phyloP scores from a whole-genome alignment of 2,113 vertebrate genomes.

The Peromyscus leucopus region DNA sequence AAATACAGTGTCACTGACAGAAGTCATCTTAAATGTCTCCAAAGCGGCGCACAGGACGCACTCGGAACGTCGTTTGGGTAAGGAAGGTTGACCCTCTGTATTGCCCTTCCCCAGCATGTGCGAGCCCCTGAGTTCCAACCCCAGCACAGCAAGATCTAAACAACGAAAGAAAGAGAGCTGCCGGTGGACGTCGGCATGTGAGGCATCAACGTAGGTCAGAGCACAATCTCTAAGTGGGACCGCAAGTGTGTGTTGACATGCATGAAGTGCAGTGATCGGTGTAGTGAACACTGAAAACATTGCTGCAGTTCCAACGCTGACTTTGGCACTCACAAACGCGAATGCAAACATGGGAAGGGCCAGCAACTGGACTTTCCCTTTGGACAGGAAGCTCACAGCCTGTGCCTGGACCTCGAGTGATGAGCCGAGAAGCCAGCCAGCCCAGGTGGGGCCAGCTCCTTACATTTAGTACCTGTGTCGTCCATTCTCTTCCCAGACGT shows the following conservation, averaged over 20 bases:
- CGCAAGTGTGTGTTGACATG: fast-evolving
- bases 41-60: neutral
- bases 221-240: neutral
- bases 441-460: neutral
- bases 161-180: neutral
- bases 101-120: no score
- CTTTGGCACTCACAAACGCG: no score
- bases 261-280: neutral
- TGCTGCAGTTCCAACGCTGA: neutral
- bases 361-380: neutral
- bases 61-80: neutral
- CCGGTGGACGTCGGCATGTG: no score
- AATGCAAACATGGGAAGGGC: neutral
- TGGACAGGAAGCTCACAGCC: neutral
- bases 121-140: no score
- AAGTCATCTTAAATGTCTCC: neutral
- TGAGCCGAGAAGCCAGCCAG: neutral
- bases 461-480: neutral
- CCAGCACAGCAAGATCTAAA: neutral
- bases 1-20: neutral
- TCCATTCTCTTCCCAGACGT: fast-evolving
- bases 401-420: neutral
- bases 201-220: neutral
- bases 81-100: neutral
- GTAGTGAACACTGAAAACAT: neutral